Percentiles rank a stretch among this genome's conserved stretches.
Conservation (phyloP, 2,888 invertebrate species). For the Rhimphoctona megacephalus region DNA sequence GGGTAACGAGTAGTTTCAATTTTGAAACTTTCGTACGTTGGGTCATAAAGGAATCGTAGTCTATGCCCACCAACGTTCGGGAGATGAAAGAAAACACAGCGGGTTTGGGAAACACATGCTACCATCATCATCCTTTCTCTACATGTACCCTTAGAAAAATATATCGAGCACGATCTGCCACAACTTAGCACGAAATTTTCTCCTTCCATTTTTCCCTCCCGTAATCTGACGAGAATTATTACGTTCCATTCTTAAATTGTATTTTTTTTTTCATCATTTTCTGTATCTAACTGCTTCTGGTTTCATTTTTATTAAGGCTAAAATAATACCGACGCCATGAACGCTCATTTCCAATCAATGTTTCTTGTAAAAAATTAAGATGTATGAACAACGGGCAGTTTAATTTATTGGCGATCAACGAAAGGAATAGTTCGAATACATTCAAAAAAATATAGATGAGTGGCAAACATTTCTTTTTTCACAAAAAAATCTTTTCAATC, state of each 20-base stretch:
- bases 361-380: background rate
- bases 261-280: slow-evolving; percentile 30
- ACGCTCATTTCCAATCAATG: background rate
- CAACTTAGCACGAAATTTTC: slow-evolving; percentile 44
- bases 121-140: slow-evolving; percentile 27
- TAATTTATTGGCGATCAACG: background rate
- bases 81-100: slow-evolving; percentile 64
- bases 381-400: background rate
- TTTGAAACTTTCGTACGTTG: slow-evolving; percentile 59
- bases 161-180: slow-evolving; percentile 56
- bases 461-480: background rate
- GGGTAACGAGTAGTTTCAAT: slow-evolving; percentile 71
- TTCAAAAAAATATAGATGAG: background rate
- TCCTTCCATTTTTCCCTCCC: slow-evolving; percentile 45
- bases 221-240: slow-evolving; percentile 32
- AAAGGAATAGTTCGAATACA: background rate
- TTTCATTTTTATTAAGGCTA: background rate
- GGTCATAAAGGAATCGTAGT: slow-evolving; percentile 59
- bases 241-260: slow-evolving; percentile 60
- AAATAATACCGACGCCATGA: background rate
- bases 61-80: slow-evolving; percentile 55
- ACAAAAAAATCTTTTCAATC: background rate
- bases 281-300: slow-evolving; percentile 4
- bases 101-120: slow-evolving; percentile 52
- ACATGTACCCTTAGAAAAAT: slow-evolving; percentile 51